Conservation (phyloP, 30 jellyfish, hydroid and myxozoan species). For the Hydractinia symbiolongicarpus region DNA sequence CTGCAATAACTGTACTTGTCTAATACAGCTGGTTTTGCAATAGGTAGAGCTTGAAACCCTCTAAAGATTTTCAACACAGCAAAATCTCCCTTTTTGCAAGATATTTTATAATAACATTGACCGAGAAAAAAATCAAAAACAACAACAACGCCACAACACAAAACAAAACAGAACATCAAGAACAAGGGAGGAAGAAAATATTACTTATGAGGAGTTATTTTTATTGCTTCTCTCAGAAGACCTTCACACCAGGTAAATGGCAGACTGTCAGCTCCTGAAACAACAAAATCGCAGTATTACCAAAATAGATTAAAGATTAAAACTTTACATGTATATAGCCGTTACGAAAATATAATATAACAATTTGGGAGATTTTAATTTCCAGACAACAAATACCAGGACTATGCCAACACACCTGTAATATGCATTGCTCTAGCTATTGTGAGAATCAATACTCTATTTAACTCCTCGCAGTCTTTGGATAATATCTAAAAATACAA, state of each 20-base stretch:
- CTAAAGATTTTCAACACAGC: too few relatives aligned
- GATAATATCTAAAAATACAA: conserved; percentile 58
- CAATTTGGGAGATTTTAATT: background rate
- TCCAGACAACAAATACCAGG: background rate
- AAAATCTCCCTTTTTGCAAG: too few relatives aligned
- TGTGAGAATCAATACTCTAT: conserved; percentile 75
- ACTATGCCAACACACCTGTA: conserved; percentile 47
- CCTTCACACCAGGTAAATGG: conserved; percentile 95
- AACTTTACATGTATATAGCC: background rate
- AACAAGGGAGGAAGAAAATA: background rate
- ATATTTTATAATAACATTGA: too few relatives aligned
- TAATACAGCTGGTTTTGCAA: too few relatives aligned
- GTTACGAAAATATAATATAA: background rate
- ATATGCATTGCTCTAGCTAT: conserved; percentile 92
- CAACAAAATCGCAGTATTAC: background rate
- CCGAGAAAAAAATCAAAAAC: too few relatives aligned
- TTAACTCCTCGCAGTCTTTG: conserved; percentile 86
- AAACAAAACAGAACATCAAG: background rate
- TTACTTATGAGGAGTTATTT: conserved; percentile 92
- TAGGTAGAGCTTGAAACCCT: too few relatives aligned
- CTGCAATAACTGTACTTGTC: too few relatives aligned
- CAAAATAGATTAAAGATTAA: background rate
- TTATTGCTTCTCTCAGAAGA: conserved; percentile 65
- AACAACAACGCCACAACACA: too few relatives aligned
- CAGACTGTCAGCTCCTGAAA: conserved; percentile 78